These are phyloP conservation scores for Leucoraja ocellata DNA, from an alignment of 2,797 vertebrate species.

Conservation along the genomic window DNA sequence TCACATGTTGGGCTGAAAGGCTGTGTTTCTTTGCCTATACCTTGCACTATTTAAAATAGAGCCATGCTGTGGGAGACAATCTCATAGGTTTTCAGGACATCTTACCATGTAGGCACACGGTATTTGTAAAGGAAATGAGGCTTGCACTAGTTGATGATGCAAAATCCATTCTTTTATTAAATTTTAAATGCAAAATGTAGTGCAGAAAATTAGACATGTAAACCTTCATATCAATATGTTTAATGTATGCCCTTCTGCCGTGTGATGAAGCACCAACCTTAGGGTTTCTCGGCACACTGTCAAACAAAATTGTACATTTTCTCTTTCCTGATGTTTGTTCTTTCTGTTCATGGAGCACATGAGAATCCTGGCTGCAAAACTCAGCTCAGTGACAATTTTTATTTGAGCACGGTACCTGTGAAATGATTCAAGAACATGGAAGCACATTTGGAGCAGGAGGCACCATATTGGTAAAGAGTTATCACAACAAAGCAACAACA, in stretches of 20 bases:
- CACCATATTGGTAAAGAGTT: no score
- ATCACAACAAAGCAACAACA: no score
- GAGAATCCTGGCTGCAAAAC: no score
- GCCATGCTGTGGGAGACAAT: background rate
- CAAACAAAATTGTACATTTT: background rate
- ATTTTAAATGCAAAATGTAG: background rate
- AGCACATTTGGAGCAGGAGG: no score
- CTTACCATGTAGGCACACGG: background rate
- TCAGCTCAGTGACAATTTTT: no score
- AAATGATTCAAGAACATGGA: no score
- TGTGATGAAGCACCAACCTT: background rate
- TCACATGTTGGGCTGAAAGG: no score
- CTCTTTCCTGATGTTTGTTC: background rate
- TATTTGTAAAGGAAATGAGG: background rate
- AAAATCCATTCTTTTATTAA: background rate
- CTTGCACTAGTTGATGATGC: background rate
- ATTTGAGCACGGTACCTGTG: no score
- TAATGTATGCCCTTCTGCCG: background rate
- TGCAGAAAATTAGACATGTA: background rate
- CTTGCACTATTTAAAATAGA: background rate
- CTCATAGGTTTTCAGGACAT: background rate
- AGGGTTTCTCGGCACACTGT: background rate
- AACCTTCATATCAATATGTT: background rate
- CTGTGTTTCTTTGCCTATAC: no score
- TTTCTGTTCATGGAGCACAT: background rate